Conservation (phyloP, 2,113 vertebrate species). For the Toxotes jaculatrix region DNA sequence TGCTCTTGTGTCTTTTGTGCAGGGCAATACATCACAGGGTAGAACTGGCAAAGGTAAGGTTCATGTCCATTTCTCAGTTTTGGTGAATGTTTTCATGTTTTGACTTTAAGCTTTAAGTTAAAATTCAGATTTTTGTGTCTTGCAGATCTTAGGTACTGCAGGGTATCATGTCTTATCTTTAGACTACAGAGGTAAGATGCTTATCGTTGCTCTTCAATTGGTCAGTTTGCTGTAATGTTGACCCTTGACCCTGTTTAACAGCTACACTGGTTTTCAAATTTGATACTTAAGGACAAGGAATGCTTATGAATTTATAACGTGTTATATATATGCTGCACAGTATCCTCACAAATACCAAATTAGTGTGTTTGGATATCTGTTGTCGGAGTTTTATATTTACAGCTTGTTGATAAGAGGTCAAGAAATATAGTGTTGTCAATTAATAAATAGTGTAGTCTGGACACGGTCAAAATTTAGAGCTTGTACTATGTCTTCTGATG, state of each 20-base stretch:
- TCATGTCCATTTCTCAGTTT: background rate
- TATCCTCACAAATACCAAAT: too few species aligned
- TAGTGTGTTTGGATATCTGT: too few species aligned
- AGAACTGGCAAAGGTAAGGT: slow-evolving; percentile 86
- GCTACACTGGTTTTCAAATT: background rate
- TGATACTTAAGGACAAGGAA: background rate
- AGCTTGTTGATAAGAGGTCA: too few species aligned
- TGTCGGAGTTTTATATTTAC: too few species aligned
- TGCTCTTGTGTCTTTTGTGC: slow-evolving; percentile 49
- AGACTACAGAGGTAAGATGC: slow-evolving; percentile 90
- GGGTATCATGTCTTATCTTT: slow-evolving; percentile 89
- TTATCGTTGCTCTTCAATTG: background rate
- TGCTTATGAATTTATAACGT: too few species aligned
- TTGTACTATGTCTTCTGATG: background rate
- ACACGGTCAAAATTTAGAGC: background rate
- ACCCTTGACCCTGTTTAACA: background rate
- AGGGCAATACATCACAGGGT: slow-evolving; percentile 87
- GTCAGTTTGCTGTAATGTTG: too few species aligned
- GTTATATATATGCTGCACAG: too few species aligned
- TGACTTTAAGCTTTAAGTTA: background rate
- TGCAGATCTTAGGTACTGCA: slow-evolving; percentile 86
- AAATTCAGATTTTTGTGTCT: background rate
- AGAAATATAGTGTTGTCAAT: background rate
- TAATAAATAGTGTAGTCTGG: too few species aligned
- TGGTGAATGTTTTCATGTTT: background rate